Percentiles rank a stretch among this genome's conserved stretches.
These are phyloP conservation scores for Callorhinus ursinus DNA, from an alignment of 2,113 vertebrate genomes.

Conservation along the genomic window DNA sequence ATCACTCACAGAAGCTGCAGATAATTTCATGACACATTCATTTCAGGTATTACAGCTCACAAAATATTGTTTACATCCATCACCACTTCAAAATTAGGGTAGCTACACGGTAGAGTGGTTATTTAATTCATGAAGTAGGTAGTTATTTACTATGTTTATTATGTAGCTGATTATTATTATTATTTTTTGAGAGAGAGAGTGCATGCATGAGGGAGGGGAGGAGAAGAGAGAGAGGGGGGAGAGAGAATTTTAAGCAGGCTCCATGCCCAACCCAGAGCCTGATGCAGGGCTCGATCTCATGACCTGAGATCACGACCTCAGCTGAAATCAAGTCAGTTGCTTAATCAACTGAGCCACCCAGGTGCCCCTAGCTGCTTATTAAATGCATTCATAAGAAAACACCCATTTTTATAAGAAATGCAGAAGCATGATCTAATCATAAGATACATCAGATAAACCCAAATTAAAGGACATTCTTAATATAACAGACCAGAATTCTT, in stretches of 20 bases:
- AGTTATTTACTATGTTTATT: slow-evolving; percentile 11
- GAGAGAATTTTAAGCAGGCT: neutral
- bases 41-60: neutral
- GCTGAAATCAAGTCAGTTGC: neutral
- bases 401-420: neutral
- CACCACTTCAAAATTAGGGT: neutral
- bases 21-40: neutral
- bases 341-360: neutral
- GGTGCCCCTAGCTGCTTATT: neutral
- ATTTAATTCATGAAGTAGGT: neutral
- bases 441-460: neutral
- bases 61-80: neutral
- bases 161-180: neutral
- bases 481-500: neutral
- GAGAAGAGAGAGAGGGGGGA: neutral
- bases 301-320: neutral
- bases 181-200: neutral
- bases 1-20: neutral
- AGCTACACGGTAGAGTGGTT: neutral
- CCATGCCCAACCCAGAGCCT: neutral
- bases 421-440: neutral
- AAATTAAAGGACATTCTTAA: neutral
- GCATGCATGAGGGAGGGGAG: neutral
- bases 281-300: neutral
- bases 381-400: neutral